phyloP scores from a whole-genome alignment of 2,888 invertebrate species.

The Abrostola tripartita region DNA sequence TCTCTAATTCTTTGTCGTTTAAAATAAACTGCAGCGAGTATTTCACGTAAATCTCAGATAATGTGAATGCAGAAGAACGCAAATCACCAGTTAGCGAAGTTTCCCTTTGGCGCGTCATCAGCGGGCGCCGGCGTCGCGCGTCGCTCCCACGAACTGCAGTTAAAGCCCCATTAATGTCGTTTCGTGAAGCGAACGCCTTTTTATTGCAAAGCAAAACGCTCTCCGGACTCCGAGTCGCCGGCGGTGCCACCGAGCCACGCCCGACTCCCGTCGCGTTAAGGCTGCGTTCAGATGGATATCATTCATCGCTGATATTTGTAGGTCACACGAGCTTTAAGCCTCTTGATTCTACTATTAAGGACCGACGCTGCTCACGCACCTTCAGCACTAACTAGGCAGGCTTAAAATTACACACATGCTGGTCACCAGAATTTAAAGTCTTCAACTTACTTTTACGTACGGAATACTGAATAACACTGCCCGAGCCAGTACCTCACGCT shows the following conservation, averaged over 20 bases:
- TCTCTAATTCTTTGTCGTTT: no score
- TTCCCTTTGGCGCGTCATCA: not conserved
- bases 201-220: constrained; percentile 20
- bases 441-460: no score
- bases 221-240: not conserved
- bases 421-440: no score
- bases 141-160: constrained; percentile 8
- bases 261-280: not conserved
- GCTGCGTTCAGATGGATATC: not conserved
- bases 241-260: not conserved
- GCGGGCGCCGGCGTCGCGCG: not conserved
- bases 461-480: no score
- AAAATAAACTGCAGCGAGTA: no score
- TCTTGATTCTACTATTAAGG: not conserved
- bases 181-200: constrained; percentile 10
- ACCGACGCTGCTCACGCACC: no score
- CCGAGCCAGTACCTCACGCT: no score
- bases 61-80: not conserved
- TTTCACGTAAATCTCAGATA: no score
- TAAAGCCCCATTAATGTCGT: constrained; percentile 19
- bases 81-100: not conserved
- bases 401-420: no score
- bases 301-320: not conserved
- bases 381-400: no score
- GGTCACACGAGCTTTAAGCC: not conserved